These are phyloP conservation scores for Cherax quadricarinatus DNA, from an alignment of 1,140 invertebrate species.

Conservation along the genomic window DNA sequence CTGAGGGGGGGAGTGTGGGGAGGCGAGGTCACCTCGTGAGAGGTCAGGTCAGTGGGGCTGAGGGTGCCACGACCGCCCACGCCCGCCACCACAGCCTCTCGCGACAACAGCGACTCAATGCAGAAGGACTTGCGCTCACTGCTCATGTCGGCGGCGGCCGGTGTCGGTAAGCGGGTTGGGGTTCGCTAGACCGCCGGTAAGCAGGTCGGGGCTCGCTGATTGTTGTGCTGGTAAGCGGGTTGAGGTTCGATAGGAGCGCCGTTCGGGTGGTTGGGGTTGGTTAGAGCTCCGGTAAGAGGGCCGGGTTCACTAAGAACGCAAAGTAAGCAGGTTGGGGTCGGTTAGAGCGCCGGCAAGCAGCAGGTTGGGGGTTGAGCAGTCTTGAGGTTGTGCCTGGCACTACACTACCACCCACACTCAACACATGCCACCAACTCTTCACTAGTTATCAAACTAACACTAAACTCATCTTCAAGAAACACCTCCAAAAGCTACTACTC, in stretches of 20 bases:
- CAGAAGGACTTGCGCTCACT: slow-evolving; percentile 73
- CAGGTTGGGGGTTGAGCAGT: too few relatives aligned
- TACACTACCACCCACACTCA: neutral
- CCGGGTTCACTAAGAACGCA: too few relatives aligned
- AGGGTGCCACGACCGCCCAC: slow-evolving; percentile 22
- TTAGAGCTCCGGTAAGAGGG: neutral
- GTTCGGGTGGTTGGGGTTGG: neutral
- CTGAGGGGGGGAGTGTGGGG: slow-evolving; percentile 62
- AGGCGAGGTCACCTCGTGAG: slow-evolving; percentile 44
- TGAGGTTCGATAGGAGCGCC: neutral
- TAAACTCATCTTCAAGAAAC: neutral
- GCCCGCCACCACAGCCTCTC: slow-evolving; percentile 55
- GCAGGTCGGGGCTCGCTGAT: too few relatives aligned
- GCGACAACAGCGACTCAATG: slow-evolving; percentile 72
- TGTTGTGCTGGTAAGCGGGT: neutral
- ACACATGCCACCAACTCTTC: neutral
- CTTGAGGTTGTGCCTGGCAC: too few relatives aligned
- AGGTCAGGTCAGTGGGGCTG: slow-evolving; percentile 42
- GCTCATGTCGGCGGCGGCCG: slow-evolving; percentile 22
- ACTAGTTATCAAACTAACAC: neutral
- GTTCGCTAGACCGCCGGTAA: neutral
- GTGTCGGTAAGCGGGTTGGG: too few relatives aligned
- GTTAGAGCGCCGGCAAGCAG: too few relatives aligned
- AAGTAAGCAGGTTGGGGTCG: too few relatives aligned
- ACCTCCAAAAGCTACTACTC: neutral